These are phyloP conservation scores for Frankliniella fusca DNA, from an alignment of 2,888 invertebrate genomes.

Conservation along the genomic window DNA sequence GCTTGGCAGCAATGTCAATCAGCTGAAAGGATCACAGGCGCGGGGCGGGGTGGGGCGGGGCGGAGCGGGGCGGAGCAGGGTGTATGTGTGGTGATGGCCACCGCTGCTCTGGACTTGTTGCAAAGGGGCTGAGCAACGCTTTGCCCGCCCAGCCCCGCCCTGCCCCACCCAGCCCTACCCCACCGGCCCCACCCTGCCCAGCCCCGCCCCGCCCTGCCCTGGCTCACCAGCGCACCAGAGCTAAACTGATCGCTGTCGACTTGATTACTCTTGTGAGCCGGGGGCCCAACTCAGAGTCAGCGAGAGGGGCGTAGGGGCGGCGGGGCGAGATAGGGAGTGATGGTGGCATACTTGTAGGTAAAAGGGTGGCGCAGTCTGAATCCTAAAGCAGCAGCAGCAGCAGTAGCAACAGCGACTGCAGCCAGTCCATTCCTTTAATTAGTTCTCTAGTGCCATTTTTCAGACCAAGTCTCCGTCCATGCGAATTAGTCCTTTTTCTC, in stretches of 20 bases:
- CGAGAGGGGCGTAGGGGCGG: neutral
- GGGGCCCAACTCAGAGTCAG: neutral
- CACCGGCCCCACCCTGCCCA: too few species aligned
- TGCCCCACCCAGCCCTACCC: too few species aligned
- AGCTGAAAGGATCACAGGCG: neutral
- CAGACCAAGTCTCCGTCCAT: neutral
- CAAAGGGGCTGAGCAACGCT: too few species aligned
- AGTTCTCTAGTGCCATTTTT: neutral
- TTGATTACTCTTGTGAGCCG: too few species aligned
- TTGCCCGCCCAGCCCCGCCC: too few species aligned
- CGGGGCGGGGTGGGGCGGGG: neutral
- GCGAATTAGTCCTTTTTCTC: neutral
- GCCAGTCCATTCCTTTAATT: constrained; percentile 3
- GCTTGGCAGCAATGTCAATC: neutral
- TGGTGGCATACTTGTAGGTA: neutral
- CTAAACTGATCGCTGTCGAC: too few species aligned
- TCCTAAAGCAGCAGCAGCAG: neutral
- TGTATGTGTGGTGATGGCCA: neutral
- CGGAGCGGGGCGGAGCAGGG: neutral
- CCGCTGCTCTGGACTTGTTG: too few species aligned
- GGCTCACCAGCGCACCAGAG: too few species aligned
- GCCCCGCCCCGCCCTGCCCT: too few species aligned
- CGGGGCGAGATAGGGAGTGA: neutral
- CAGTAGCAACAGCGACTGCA: neutral
- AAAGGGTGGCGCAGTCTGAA: neutral